These are phyloP conservation scores for Polyommatus icarus DNA, from an alignment of 2,888 invertebrate species.

Conservation along the genomic window DNA sequence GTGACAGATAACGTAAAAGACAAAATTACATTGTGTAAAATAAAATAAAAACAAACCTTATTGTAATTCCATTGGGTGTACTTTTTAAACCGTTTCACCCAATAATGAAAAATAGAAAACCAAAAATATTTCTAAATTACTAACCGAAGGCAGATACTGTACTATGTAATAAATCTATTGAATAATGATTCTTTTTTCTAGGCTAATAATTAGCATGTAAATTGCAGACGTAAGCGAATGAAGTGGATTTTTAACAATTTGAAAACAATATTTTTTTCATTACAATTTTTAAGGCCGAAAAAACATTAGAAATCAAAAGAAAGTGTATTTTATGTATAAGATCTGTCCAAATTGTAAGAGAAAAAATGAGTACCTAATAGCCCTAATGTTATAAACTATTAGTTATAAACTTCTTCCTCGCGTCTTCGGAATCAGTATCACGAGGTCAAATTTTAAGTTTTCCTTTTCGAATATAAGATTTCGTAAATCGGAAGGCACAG, in stretches of 20 bases:
- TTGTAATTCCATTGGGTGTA: background rate
- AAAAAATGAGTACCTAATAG: background rate
- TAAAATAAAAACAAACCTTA: background rate
- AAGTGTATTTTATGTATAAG: background rate
- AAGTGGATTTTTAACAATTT: background rate
- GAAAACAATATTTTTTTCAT: background rate
- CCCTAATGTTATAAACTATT: background rate
- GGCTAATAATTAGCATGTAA: no score
- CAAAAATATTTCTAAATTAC: background rate
- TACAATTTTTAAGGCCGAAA: no score
- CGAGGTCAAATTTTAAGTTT: background rate
- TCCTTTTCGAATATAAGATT: background rate
- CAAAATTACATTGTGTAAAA: background rate
- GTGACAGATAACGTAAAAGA: background rate
- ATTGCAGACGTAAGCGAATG: background rate
- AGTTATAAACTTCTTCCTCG: background rate
- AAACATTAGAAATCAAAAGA: no score
- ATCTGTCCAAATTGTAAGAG: background rate
- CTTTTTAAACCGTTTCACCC: background rate
- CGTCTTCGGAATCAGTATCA: background rate
- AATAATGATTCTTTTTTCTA: no score
- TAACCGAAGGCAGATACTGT: background rate
- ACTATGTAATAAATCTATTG: no score
- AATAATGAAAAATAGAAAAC: background rate
- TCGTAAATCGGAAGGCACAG: conserved; percentile 9